Base-by-base conservation (phyloP, 2,888 invertebrate species). In the Lydus trimaculatus region DNA sequence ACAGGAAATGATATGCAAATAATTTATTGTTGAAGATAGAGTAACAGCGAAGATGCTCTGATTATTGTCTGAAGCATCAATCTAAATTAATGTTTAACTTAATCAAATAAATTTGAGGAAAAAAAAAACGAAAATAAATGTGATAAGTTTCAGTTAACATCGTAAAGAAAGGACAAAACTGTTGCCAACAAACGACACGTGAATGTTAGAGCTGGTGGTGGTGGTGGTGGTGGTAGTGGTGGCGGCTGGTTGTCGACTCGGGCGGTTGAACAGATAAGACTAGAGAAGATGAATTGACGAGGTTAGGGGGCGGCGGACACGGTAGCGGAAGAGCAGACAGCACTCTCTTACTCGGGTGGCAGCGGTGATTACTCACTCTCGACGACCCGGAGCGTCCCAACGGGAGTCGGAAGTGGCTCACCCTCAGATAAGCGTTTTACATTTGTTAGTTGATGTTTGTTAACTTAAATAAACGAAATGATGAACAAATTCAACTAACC, bases 311-410 rank as follows among this genome's bases (percentile, higher is more conserved):
- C 81, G 78, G 80, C 83, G 83, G 83, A 82, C 82, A 82, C 78
- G 80, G 82, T 80, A 81, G 82, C 84, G 83, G 82, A 82, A 83
- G 81, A 83, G 83, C 82, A 83, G 83, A 84, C 83, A 83, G 83
- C 83, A 81, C 81, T 82, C 83, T 83, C 83, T 83, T 82, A 83
- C 80, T 83, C 83, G 76, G 79, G 82, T 83, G 83, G 82, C 84
- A 83, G 82, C 72, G 78, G 78, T 82, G 82, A 84, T 83, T 83
- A 84, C 83, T 84, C 84, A 84, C 82, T 78, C 79, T 73, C 72
- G 72, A 76, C 77, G 79, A 79, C 80, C 80, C 77, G 79, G 72
- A 74, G 78, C 72, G 82, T 76, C 80, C 80, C 79, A 78, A 75
- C 79, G 78, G 80, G 78, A 75, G 73, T 76, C 82, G 82, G 83